Base-by-base conservation (phyloP, 37 sponge, comb jelly and placozoan species). In the Oscarella lobularis region DNA sequence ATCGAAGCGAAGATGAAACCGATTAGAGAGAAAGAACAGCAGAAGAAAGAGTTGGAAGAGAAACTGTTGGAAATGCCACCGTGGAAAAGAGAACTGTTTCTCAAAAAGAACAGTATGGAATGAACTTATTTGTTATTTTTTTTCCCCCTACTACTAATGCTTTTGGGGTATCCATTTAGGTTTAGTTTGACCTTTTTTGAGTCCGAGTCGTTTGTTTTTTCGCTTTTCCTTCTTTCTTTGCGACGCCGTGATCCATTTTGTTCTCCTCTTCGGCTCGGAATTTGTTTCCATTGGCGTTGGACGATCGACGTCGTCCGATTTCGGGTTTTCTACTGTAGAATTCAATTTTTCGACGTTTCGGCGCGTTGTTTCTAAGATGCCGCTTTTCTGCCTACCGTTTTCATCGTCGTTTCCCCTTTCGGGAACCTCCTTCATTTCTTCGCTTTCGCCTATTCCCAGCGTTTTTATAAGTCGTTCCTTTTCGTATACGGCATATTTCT, bases 401-500 rank as follows among this genome's bases (percentile, higher is more conserved):
- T n/a, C n/a, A n/a, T n/a, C n/a, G n/a, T n/a, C n/a, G n/a, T n/a
- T n/a, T n/a, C n/a, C n/a, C n/a, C n/a, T n/a, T n/a, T n/a, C n/a
- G n/a, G n/a, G n/a, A n/a, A n/a, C 60, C 20, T 48, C 60, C 20
- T 48, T 48, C 60, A 48, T 48, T 48, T 48, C 60, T 48, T 27
- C 60, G 20, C 60, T 48, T 20, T 48, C 60, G 60, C 60, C 60
- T 48, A 48, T 48, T 48, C 60, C 60, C 20, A 48, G 60, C 20
- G 60, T 48, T 20, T 48, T 48, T 48, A 27, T 20, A 9, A 48
- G 20, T 48, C 60, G 60, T 70, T 79, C 37, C 66, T 41, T 79
- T 38, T 87, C 92, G 33, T 31, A 75, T 72, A 84, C 85, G 33
- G 39, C 30, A 65, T 67, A 87, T 66, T 84, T 91, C 31, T 76